A percentile compares a stretch with the other conserved stretches of the same genome.
Conservation (phyloP, 2,888 invertebrate genomes). For the Cylindroiulus punctatus region DNA sequence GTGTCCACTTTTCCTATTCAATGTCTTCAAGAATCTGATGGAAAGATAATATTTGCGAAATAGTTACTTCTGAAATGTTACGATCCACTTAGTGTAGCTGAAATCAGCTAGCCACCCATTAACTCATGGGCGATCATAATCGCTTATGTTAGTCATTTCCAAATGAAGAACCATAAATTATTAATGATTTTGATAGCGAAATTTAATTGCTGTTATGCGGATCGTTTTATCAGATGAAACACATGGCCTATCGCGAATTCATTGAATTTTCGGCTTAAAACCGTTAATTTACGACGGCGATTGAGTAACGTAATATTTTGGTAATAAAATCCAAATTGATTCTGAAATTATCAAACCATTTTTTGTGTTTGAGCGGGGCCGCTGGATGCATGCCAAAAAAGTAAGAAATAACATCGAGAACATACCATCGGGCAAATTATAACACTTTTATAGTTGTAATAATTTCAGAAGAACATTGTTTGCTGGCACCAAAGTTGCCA, state of each 20-base stretch:
- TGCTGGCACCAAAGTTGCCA: too few relatives aligned
- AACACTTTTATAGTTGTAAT: too few relatives aligned
- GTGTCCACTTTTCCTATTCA: too few relatives aligned
- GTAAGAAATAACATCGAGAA: not conserved
- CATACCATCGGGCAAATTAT: too few relatives aligned
- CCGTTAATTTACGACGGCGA: not conserved
- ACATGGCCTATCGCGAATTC: not conserved
- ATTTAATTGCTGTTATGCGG: slow-evolving; percentile 35
- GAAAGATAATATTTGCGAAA: not conserved
- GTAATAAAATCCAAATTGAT: slow-evolving; percentile 5
- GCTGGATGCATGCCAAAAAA: slow-evolving; percentile 5
- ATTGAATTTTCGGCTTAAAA: not conserved
- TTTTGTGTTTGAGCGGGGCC: not conserved
- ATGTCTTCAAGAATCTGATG: too few relatives aligned
- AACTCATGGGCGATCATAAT: not conserved
- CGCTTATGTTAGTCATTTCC: not conserved
- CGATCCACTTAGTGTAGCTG: not conserved
- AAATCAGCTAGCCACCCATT: not conserved
- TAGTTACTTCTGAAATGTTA: not conserved
- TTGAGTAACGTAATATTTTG: slow-evolving; percentile 10
- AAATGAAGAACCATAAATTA: not conserved
- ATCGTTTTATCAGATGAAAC: not conserved
- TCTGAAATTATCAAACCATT: not conserved
- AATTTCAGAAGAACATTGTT: too few relatives aligned
- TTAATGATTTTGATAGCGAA: slow-evolving; percentile 24